Evolutionary conservation across 1,140 invertebrate genomes (phyloP).

Genomic region (Cheumatopsyche charites): DNA sequence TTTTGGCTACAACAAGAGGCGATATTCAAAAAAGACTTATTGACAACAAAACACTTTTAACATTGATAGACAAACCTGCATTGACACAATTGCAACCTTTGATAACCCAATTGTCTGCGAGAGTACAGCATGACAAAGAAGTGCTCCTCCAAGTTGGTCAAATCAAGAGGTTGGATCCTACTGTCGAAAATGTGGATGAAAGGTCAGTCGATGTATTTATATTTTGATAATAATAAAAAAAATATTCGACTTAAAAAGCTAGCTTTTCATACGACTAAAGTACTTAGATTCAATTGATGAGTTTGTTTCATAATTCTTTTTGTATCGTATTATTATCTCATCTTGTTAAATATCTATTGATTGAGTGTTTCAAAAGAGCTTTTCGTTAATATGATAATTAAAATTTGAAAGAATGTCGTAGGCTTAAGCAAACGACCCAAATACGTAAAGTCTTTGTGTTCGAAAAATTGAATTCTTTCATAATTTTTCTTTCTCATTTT

Average conservation of each 20-base stretch:
- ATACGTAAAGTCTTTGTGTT: too few species aligned
- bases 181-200: conserved; percentile 60
- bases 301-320: too few species aligned
- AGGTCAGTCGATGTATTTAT: conserved; percentile 49
- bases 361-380: too few species aligned
- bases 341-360: too few species aligned
- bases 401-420: too few species aligned
- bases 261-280: too few species aligned
- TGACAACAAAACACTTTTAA: conserved; percentile 88
- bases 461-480: too few species aligned
- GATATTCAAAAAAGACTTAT: conserved; percentile 87
- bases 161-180: conserved; percentile 63
- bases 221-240: conserved; percentile 1
- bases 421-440: too few species aligned
- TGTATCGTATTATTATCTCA: too few species aligned
- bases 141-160: conserved; percentile 70
- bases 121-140: conserved; percentile 73
- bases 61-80: conserved; percentile 78
- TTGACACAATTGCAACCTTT: conserved; percentile 64
- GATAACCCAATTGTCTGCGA: conserved; percentile 64
- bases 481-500: too few species aligned
- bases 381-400: too few species aligned
- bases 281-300: too few species aligned
- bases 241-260: background rate
- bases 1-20: conserved; percentile 79